Conservation (phyloP, 2,113 vertebrate species). For the Cisticola juncidis region DNA sequence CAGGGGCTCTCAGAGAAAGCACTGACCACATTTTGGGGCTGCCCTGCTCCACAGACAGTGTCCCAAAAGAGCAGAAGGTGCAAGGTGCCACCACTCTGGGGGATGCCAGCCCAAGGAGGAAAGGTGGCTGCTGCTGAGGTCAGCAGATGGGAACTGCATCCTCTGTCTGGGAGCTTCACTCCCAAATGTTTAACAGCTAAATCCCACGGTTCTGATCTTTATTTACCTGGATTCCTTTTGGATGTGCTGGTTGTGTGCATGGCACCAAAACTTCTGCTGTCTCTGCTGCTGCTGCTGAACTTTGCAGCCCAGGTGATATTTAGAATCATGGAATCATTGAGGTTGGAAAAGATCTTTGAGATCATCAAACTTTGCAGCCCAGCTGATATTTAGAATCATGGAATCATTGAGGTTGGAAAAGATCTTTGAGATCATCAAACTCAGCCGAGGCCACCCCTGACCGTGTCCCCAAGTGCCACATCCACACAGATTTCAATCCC, state of each 20-base stretch:
- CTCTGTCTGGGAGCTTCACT: neutral
- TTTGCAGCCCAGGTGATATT: too few species aligned
- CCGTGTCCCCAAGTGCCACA: neutral
- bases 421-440: neutral
- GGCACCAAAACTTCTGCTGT: fast-evolving
- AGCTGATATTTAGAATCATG: neutral
- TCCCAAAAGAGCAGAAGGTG: neutral
- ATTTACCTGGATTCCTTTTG: neutral
- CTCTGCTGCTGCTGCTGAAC: neutral
- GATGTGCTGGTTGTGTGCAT: fast-evolving
- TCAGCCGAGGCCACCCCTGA: neutral
- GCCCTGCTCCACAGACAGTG: fast-evolving
- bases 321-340: too few species aligned
- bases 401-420: neutral
- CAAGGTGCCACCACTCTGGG: neutral
- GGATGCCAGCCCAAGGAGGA: neutral
- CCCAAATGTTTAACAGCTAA: fast-evolving
- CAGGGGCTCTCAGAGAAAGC: neutral
- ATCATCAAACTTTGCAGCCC: neutral
- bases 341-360: too few species aligned
- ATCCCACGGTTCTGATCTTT: neutral
- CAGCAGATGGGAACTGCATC: neutral
- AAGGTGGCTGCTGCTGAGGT: neutral
- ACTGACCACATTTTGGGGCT: fast-evolving
- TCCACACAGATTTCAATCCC: fast-evolving